Conservation (phyloP, 2,113 vertebrate species). For the Hippopotamus amphibius region DNA sequence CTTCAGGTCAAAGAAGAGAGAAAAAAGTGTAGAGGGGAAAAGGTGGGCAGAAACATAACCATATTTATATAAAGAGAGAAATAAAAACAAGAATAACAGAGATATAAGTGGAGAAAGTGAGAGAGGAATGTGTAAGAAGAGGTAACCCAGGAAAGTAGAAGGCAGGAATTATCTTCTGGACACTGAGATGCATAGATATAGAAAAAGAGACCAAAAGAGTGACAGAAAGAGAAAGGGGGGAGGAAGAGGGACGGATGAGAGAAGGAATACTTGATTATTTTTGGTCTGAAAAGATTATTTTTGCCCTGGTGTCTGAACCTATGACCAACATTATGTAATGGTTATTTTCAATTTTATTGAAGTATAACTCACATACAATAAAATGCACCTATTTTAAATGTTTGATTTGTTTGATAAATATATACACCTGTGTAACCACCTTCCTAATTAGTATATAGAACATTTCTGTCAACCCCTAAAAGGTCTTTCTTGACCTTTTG, state of each 20-base stretch:
- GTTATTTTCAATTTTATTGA: neutral
- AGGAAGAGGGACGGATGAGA: too few relatives aligned
- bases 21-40: neutral
- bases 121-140: neutral
- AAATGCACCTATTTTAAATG: neutral
- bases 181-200: neutral
- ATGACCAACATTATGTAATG: neutral
- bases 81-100: neutral
- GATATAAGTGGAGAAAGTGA: neutral
- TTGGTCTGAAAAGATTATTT: neutral
- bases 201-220: neutral
- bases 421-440: neutral
- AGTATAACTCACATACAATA: neutral
- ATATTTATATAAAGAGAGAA: neutral
- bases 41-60: neutral
- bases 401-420: slow-evolving; percentile 36
- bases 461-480: neutral
- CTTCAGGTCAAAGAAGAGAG: neutral
- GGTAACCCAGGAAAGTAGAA: neutral
- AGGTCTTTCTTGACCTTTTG: neutral
- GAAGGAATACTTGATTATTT: neutral
- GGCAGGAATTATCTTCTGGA: neutral
- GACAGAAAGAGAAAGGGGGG: neutral
- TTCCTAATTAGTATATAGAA: neutral
- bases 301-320: neutral